Evolutionary conservation across 2,888 invertebrate genomes (phyloP).

Genomic region (Linyphia triangularis): DNA sequence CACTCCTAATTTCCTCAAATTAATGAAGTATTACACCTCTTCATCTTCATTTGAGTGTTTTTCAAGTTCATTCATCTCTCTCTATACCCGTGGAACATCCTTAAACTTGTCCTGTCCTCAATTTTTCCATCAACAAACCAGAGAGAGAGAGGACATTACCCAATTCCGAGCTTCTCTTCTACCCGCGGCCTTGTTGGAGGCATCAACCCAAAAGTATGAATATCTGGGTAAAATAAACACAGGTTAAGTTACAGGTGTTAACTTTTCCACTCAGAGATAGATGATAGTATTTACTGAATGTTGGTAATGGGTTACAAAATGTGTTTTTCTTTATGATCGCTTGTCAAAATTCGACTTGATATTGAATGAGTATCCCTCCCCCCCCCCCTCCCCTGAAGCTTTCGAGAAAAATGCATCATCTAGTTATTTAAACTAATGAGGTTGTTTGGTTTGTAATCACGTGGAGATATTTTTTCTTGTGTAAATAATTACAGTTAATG

Average conservation of each 20-base stretch:
- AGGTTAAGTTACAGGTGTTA: slow-evolving; percentile 42
- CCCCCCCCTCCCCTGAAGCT: no score
- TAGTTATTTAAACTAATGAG: no score
- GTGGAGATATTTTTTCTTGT: no score
- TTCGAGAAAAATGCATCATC: no score
- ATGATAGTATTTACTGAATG: neutral
- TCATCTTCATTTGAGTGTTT: neutral
- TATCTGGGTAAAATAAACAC: slow-evolving; percentile 47
- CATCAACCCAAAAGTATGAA: slow-evolving; percentile 20
- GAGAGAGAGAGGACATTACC: neutral
- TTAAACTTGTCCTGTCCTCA: slow-evolving; percentile 19
- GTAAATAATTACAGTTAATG: no score
- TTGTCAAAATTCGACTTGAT: no score
- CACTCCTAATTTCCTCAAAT: neutral
- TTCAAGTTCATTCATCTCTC: slow-evolving; percentile 34
- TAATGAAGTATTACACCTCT: slow-evolving; percentile 22
- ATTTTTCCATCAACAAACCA: slow-evolving; percentile 13
- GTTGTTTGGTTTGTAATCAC: no score
- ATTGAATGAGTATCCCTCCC: no score
- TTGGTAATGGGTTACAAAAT: neutral
- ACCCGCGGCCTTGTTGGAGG: slow-evolving; percentile 27
- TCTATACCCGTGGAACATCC: slow-evolving; percentile 20
- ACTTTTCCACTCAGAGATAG: neutral
- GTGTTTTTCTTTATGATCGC: no score
- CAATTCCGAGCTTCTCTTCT: neutral